phyloP scores from a whole-genome alignment of 2,888 invertebrate species.

The Thelaira solivaga region DNA sequence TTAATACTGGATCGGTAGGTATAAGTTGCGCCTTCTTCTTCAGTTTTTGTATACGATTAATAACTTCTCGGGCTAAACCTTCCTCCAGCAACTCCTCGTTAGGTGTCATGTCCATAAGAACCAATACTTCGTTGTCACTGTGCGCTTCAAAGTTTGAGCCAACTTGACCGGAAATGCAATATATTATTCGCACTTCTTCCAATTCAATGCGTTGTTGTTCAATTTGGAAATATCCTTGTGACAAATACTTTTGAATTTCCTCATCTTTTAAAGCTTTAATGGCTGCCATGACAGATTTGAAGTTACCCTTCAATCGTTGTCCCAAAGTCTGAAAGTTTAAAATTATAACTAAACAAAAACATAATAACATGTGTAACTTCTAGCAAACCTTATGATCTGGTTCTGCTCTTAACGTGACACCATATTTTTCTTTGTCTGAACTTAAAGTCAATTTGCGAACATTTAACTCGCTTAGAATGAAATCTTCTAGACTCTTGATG shows the following conservation, averaged over 20 bases:
- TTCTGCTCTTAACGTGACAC: constrained; percentile 92
- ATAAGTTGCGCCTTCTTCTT: constrained; percentile 95
- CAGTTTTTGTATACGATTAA: constrained; percentile 96
- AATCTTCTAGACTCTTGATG: constrained; percentile 86
- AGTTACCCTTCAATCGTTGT: constrained; percentile 90
- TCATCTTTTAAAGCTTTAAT: constrained; percentile 87
- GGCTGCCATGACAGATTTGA: constrained; percentile 89
- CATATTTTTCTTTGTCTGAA: constrained; percentile 93
- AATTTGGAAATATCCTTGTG: constrained; percentile 84
- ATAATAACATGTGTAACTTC: not conserved
- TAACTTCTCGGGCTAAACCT: constrained; percentile 95
- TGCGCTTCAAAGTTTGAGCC: constrained; percentile 90
- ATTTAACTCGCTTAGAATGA: constrained; percentile 95
- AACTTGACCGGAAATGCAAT: constrained; percentile 72
- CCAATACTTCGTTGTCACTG: constrained; percentile 91
- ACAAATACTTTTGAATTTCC: constrained; percentile 86
- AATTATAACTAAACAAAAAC: not conserved
- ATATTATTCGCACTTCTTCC: constrained; percentile 88
- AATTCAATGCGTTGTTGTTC: constrained; percentile 86
- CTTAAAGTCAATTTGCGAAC: constrained; percentile 90
- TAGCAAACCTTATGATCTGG: constrained; percentile 88
- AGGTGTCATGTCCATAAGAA: constrained; percentile 92
- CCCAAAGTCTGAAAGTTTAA: constrained; percentile 79
- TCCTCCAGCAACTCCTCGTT: constrained; percentile 95
- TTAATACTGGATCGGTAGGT: constrained; percentile 92